A percentile compares a stretch with the other conserved stretches of the same genome.
Conservation (phyloP, 2,888 invertebrate species). For the Tholera decimalis region DNA sequence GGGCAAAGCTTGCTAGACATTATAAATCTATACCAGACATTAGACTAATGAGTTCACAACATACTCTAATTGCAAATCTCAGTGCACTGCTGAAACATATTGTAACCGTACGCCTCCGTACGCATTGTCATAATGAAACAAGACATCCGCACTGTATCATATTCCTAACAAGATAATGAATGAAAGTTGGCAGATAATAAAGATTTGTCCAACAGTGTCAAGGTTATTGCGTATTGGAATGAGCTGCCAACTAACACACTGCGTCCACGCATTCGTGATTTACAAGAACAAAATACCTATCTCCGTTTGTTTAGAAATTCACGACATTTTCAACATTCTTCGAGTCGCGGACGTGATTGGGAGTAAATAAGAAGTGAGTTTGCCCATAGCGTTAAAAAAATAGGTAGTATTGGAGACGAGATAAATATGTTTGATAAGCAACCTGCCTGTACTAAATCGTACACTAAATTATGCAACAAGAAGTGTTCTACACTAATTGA, state of each 20-base stretch:
- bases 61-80: not conserved
- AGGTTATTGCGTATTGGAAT: conserved; percentile 74
- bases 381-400: not conserved
- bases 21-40: not conserved
- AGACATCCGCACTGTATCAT: conserved; percentile 52
- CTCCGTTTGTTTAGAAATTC: conserved; percentile 29
- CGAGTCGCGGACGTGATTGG: not conserved
- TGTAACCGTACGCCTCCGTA: not conserved
- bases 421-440: not conserved
- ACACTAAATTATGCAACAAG: not conserved
- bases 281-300: conserved; percentile 51
- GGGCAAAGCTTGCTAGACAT: not conserved
- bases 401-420: not conserved
- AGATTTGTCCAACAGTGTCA: conserved; percentile 80
- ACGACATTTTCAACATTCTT: conserved; percentile 37
- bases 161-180: conserved; percentile 73
- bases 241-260: conserved; percentile 74
- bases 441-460: not conserved
- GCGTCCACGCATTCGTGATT: conserved; percentile 52
- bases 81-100: not conserved
- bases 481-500: not conserved
- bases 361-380: conserved; percentile 20
- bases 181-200: conserved; percentile 83
- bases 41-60: not conserved
- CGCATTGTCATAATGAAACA: conserved; percentile 12